Evolutionary conservation across 2,888 invertebrate species (phyloP).

Genomic region (Dynastes hyllus): DNA sequence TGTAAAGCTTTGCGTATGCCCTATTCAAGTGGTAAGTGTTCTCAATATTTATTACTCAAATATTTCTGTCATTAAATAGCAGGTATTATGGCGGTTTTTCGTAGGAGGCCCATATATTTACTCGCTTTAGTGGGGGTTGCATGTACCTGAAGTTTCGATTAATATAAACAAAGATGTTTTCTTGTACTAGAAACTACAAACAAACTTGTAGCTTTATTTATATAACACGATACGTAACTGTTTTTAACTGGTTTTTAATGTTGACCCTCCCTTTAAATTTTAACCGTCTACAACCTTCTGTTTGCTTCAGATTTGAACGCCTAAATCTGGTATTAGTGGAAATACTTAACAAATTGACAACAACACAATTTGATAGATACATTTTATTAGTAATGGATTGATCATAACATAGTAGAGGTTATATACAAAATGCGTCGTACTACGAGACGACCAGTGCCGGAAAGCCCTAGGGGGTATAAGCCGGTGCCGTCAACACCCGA

Average conservation of each 20-base stretch:
- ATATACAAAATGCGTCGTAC: constrained; percentile 74
- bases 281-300: constrained; percentile 60
- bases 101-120: constrained; percentile 55
- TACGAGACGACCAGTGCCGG: constrained; percentile 60
- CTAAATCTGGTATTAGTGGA: constrained; percentile 41
- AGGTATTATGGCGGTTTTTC: constrained; percentile 58
- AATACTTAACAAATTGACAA: constrained; percentile 32
- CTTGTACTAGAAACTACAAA: constrained; percentile 23
- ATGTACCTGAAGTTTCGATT: constrained; percentile 37
- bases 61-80: constrained; percentile 49
- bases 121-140: constrained; percentile 49
- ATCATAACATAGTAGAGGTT: constrained; percentile 45
- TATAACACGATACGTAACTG: constrained; percentile 42
- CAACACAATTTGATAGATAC: constrained; percentile 30
- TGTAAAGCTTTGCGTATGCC: constrained; percentile 28
- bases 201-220: constrained; percentile 41
- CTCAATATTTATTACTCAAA: constrained; percentile 47
- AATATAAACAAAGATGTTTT: constrained; percentile 43
- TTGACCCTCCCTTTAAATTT: constrained; percentile 61
- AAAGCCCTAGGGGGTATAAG: constrained; percentile 71
- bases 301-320: constrained; percentile 49
- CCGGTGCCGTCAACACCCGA: constrained; percentile 73
- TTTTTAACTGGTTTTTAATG: constrained; percentile 51
- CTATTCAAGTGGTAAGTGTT: constrained; percentile 51
- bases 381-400: constrained; percentile 24